Evolutionary conservation across 2,113 vertebrate species (phyloP).

Genomic region (Forbesichthys agassizii): DNA sequence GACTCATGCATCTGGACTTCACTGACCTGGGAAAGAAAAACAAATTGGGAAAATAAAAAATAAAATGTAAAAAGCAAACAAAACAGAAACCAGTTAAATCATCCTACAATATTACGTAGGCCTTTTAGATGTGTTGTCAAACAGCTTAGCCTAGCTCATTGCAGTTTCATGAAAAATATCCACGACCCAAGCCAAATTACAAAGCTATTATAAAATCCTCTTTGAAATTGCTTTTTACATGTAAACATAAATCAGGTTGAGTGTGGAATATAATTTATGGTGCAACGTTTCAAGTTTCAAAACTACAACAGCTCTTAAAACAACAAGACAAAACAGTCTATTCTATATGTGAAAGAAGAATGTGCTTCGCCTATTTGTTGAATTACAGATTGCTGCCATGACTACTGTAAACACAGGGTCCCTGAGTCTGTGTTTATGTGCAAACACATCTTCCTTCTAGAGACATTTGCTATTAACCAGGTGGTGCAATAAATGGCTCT

Average conservation of each 20-base stretch:
- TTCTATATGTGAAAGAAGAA: conserved; percentile 74
- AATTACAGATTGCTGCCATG: conserved; percentile 97
- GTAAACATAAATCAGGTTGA: neutral
- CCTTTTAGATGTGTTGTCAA: neutral
- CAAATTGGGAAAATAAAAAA: conserved; percentile 14
- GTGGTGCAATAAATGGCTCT: conserved; percentile 96
- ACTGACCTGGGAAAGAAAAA: conserved; percentile 59
- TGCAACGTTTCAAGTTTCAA: conserved; percentile 19
- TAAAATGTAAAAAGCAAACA: neutral
- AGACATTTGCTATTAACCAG: conserved; percentile 99
- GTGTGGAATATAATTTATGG: too few species aligned
- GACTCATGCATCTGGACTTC: conserved; percentile 80
- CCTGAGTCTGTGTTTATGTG: conserved; percentile 95
- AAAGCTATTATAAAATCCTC: neutral
- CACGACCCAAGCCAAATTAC: neutral
- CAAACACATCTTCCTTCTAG: conserved; percentile 99
- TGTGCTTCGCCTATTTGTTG: conserved; percentile 88
- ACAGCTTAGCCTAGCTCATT: neutral
- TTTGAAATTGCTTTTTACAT: neutral
- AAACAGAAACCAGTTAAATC: conserved; percentile 8
- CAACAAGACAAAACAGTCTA: conserved; percentile 65
- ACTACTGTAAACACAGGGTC: conserved; percentile 98
- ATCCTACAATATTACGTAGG: neutral
- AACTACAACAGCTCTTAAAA: conserved; percentile 35
- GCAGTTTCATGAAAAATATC: neutral